Conservation (phyloP, 2,888 invertebrate genomes). For the Blomia tropicalis region DNA sequence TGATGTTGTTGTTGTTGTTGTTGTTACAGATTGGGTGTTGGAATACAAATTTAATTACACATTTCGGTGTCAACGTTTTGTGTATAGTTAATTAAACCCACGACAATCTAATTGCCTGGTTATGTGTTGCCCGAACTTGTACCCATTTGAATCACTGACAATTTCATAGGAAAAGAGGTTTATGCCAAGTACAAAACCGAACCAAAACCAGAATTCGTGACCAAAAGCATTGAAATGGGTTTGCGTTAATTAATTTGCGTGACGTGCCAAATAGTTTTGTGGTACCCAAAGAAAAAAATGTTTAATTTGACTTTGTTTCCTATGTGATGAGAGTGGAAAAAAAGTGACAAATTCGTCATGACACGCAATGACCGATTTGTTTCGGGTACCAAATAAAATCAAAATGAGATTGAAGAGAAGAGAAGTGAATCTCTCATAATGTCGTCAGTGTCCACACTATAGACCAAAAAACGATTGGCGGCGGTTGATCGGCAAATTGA, state of each 20-base stretch:
- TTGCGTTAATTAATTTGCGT: slow-evolving; percentile 1
- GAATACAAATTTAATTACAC: slow-evolving; percentile 10
- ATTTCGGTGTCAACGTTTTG: too few relatives aligned
- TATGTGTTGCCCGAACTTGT: too few relatives aligned
- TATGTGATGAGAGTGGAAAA: too few relatives aligned
- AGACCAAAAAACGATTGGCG: too few relatives aligned
- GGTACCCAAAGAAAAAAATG: too few relatives aligned
- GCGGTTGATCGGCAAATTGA: too few relatives aligned
- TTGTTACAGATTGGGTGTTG: too few relatives aligned
- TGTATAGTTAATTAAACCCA: slow-evolving; percentile 12
- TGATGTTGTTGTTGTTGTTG: not conserved
- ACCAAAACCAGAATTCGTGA: too few relatives aligned
- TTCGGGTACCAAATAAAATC: not conserved
- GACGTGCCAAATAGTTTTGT: slow-evolving; percentile 6
- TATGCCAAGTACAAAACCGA: not conserved
- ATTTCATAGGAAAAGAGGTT: not conserved
- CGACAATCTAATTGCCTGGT: slow-evolving; percentile 6
- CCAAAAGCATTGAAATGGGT: too few relatives aligned
- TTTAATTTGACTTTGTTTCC: slow-evolving; percentile 5
- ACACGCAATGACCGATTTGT: slow-evolving; percentile 2
- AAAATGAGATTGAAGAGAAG: not conserved
- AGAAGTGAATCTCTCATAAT: not conserved
- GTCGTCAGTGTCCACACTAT: slow-evolving; percentile 6
- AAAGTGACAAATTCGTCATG: slow-evolving; percentile 11
- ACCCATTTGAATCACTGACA: not conserved